A percentile compares a stretch with the other conserved stretches of the same genome.
Conservation (phyloP, 2,113 vertebrate genomes). For the Larimichthys crocea region DNA sequence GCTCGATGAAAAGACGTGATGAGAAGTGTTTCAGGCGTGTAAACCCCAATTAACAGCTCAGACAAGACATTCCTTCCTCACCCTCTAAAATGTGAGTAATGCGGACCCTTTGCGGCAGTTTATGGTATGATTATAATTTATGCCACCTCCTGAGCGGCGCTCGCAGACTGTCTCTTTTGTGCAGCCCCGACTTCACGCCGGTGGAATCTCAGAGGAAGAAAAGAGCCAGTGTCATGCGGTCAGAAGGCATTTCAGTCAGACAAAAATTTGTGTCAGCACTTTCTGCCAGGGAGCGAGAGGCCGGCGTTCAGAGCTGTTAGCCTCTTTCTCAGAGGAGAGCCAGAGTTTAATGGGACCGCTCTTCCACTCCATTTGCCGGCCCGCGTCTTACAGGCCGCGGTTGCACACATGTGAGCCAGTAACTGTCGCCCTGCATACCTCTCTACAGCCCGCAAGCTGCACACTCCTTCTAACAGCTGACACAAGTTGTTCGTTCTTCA, state of each 20-base stretch:
- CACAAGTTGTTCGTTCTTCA: constrained; percentile 45
- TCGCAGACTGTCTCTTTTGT: constrained; percentile 71
- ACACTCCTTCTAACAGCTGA: constrained; percentile 59
- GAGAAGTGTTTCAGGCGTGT: neutral
- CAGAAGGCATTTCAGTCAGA: constrained; percentile 75
- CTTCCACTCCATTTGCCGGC: constrained; percentile 78
- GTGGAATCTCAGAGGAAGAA: constrained; percentile 68
- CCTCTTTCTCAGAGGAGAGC: constrained; percentile 64
- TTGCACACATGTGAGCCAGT: constrained; percentile 54
- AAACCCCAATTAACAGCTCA: constrained; percentile 53
- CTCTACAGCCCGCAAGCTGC: constrained; percentile 32
- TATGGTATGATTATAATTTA: constrained; percentile 65
- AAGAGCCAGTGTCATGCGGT: constrained; percentile 78
- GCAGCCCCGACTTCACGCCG: constrained; percentile 38
- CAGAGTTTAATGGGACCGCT: constrained; percentile 74
- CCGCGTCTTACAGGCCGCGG: constrained; percentile 55
- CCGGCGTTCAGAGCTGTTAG: constrained; percentile 67
- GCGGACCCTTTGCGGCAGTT: constrained; percentile 58
- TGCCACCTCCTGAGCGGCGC: constrained; percentile 60
- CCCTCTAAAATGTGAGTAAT: constrained; percentile 55
- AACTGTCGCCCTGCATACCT: constrained; percentile 66
- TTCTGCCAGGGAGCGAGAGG: constrained; percentile 65
- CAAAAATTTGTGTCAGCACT: constrained; percentile 73
- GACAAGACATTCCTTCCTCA: constrained; percentile 54
- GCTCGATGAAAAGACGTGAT: no score